phyloP scores from a whole-genome alignment of 2,113 vertebrate genomes.

The Epinephelus lanceolatus region DNA sequence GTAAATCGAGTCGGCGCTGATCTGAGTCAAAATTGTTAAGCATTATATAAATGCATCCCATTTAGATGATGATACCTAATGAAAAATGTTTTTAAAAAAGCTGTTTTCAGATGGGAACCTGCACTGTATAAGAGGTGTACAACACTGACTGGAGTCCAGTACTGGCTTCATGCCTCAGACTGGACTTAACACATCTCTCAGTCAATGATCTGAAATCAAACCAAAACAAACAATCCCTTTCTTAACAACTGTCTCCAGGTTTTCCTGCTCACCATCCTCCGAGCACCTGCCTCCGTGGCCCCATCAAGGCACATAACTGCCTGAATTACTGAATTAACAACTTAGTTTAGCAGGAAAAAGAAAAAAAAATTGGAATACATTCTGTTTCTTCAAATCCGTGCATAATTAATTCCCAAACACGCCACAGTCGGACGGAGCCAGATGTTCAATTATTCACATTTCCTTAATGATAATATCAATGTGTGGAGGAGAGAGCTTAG shows the following conservation, averaged over 20 bases:
- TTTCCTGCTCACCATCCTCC: not conserved
- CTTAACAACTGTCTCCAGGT: not conserved
- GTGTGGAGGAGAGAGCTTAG: constrained; percentile 58
- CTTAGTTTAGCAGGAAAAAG: constrained; percentile 29
- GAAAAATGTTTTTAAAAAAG: not conserved
- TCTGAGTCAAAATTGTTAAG: no score
- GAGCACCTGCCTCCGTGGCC: constrained; percentile 64
- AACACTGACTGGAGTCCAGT: not conserved
- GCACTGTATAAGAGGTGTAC: not conserved
- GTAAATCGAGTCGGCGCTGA: no score
- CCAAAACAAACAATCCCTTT: not conserved
- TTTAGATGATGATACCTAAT: not conserved
- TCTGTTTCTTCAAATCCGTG: constrained; percentile 42
- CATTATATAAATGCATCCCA: no score
- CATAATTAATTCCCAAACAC: constrained; percentile 70
- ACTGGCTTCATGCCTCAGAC: not conserved
- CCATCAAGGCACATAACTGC: constrained; percentile 62
- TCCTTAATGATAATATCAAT: constrained; percentile 78
- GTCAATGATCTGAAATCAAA: not conserved
- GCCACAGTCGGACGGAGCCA: constrained; percentile 60
- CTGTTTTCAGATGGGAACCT: not conserved
- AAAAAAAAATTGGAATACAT: constrained; percentile 30
- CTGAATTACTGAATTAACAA: constrained; percentile 67
- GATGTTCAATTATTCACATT: constrained; percentile 81
- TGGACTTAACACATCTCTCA: not conserved